These are phyloP conservation scores for Lasaia peninsularis DNA, from an alignment of 1,140 invertebrate species.

Conservation along the genomic window DNA sequence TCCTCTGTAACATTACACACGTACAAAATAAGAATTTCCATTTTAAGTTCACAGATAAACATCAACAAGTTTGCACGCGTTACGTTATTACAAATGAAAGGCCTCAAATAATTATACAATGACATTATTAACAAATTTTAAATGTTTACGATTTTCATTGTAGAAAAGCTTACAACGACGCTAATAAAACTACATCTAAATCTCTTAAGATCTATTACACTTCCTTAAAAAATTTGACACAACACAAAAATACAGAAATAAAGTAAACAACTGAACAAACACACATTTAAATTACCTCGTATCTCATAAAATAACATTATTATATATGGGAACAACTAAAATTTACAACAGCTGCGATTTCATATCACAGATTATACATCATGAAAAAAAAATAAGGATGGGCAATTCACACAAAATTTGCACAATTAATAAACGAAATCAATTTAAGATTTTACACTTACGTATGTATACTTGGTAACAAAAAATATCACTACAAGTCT, in stretches of 20 bases:
- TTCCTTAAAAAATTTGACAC: neutral
- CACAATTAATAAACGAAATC: constrained; percentile 33
- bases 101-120: constrained; percentile 8
- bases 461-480: constrained; percentile 58
- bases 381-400: constrained; percentile 2
- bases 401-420: constrained; percentile 5
- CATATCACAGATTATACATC: constrained; percentile 38
- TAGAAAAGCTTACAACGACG: neutral
- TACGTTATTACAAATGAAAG: neutral
- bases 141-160: neutral
- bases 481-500: constrained; percentile 63
- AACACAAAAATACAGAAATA: neutral
- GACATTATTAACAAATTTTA: constrained; percentile 4
- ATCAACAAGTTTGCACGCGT: neutral
- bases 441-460: constrained; percentile 36
- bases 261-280: constrained; percentile 13
- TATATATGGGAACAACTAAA: constrained; percentile 25
- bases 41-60: neutral
- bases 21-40: neutral
- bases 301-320: constrained; percentile 22
- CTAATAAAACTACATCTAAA: neutral
- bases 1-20: too few relatives aligned
- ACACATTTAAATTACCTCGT: constrained; percentile 1
- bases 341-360: constrained; percentile 38
- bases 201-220: neutral